Percentiles rank a stretch among this genome's conserved stretches.
Evolutionary conservation across 1,140 invertebrate species (phyloP).

Genomic region (Holcopasites calliopsidis): DNA sequence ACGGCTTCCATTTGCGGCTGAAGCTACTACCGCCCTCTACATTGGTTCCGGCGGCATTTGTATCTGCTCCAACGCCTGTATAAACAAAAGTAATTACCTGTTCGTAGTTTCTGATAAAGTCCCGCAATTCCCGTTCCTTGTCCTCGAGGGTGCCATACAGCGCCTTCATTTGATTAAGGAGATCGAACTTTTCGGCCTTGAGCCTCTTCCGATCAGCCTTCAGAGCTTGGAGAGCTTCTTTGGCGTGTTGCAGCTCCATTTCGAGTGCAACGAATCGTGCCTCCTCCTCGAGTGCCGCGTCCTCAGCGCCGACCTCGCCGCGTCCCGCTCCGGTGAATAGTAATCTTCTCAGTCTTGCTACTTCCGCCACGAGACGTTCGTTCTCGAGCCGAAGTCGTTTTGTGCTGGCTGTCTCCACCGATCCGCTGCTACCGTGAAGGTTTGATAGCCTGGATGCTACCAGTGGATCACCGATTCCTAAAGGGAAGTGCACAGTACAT

Average conservation of each 20-base stretch:
- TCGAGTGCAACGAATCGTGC: conserved; percentile 81
- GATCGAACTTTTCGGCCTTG: conserved; percentile 96
- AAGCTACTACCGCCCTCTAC: too few relatives aligned
- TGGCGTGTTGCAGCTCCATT: conserved; percentile 82
- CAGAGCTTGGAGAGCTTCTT: conserved; percentile 84
- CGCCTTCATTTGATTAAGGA: conserved; percentile 96
- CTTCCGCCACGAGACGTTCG: conserved; percentile 84
- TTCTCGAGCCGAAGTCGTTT: conserved; percentile 84
- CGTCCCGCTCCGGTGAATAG: conserved; percentile 82
- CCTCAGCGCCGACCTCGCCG: conserved; percentile 80
- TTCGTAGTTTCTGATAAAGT: conserved; percentile 97
- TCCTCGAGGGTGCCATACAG: conserved; percentile 95
- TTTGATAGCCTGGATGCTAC: conserved; percentile 76
- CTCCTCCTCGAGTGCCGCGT: conserved; percentile 80
- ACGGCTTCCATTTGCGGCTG: too few relatives aligned
- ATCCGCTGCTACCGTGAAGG: conserved; percentile 67
- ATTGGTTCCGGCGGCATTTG: too few relatives aligned
- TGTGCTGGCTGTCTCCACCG: conserved; percentile 75
- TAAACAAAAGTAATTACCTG: conserved; percentile 83
- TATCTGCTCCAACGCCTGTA: background rate
- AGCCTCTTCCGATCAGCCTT: conserved; percentile 94
- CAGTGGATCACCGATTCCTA: conserved; percentile 73
- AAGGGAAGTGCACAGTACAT: too few relatives aligned
- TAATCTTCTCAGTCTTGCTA: conserved; percentile 82
- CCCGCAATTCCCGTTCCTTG: conserved; percentile 94